Conservation (phyloP, 2,888 invertebrate species). For the Craniophora ligustri region DNA sequence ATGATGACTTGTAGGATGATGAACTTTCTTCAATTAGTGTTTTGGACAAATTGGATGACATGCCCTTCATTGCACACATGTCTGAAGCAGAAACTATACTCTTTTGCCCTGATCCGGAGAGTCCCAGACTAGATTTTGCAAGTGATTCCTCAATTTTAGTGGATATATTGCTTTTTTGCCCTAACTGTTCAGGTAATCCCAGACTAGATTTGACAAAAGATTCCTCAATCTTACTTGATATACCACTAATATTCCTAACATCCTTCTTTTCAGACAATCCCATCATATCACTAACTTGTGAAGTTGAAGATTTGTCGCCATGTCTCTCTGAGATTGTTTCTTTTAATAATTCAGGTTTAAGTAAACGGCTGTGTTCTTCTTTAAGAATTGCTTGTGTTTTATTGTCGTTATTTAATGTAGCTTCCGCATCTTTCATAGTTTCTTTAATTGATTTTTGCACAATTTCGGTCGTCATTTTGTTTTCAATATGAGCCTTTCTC, state of each 20-base stretch:
- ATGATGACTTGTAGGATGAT: slow-evolving; percentile 57
- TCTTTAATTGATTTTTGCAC: slow-evolving; percentile 41
- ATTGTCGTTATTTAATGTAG: slow-evolving; percentile 38
- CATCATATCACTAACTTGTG: slow-evolving; percentile 44
- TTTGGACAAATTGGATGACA: slow-evolving; percentile 42
- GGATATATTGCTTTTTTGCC: too few relatives aligned
- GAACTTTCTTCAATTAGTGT: slow-evolving; percentile 46
- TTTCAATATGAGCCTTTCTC: slow-evolving; percentile 29
- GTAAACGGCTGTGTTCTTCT: slow-evolving; percentile 62
- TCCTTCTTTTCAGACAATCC: slow-evolving; percentile 19
- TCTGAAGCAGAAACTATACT: slow-evolving; percentile 44
- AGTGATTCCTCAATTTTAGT: too few relatives aligned
- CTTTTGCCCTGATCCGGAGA: too few relatives aligned
- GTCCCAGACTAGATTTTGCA: too few relatives aligned
- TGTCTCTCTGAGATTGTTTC: slow-evolving; percentile 44
- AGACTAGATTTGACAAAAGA: slow-evolving; percentile 43
- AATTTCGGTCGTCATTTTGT: slow-evolving; percentile 30
- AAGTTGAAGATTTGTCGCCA: slow-evolving; percentile 36
- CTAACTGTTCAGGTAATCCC: slow-evolving; percentile 45
- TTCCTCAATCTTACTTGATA: slow-evolving; percentile 37
- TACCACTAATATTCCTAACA: slow-evolving; percentile 3
- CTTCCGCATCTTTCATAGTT: slow-evolving; percentile 35
- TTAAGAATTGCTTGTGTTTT: slow-evolving; percentile 51
- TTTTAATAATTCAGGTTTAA: slow-evolving; percentile 61
- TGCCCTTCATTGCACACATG: slow-evolving; percentile 33